Percentiles rank a stretch among this genome's conserved stretches.
phyloP scores from a whole-genome alignment of 2,797 vertebrate genomes.

The Melanotaenia trifasciata region DNA sequence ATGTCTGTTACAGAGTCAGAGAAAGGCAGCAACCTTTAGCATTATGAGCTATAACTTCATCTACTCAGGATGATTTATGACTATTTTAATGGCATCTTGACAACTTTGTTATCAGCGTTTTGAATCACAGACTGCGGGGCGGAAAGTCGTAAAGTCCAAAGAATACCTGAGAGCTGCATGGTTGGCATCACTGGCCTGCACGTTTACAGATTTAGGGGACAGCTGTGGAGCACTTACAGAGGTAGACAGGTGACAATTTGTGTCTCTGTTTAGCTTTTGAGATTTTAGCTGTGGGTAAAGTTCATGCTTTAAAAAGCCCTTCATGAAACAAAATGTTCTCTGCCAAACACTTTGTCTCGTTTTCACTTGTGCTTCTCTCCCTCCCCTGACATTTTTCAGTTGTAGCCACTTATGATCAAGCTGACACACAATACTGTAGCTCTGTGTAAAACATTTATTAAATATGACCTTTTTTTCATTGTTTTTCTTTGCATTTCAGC shows the following conservation, averaged over 20 bases:
- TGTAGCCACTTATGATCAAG: not conserved
- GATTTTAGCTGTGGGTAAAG: slow-evolving; percentile 18
- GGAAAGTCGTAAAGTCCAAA: slow-evolving; percentile 61
- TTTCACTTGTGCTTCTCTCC: not conserved
- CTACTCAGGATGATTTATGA: slow-evolving; percentile 51
- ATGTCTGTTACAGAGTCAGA: slow-evolving; percentile 46
- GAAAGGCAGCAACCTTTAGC: slow-evolving; percentile 64
- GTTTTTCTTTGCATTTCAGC: not conserved
- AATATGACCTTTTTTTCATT: not conserved
- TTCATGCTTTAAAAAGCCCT: slow-evolving; percentile 44
- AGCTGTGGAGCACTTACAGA: slow-evolving; percentile 2
- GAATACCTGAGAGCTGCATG: slow-evolving; percentile 35
- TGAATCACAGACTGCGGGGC: slow-evolving; percentile 30
- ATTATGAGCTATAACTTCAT: slow-evolving; percentile 38
- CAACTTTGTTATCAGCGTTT: slow-evolving; percentile 49
- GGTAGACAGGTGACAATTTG: slow-evolving; percentile 18
- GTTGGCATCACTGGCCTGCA: slow-evolving; percentile 17
- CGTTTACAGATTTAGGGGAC: slow-evolving; percentile 5
- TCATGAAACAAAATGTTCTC: slow-evolving; percentile 25
- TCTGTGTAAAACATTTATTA: not conserved
- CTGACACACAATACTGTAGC: not conserved
- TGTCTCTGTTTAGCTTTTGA: slow-evolving; percentile 22
- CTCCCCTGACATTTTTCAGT: slow-evolving; percentile 6
- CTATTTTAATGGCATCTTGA: slow-evolving; percentile 51
- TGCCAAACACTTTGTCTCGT: slow-evolving; percentile 16